phyloP scores from a whole-genome alignment of 2,113 vertebrate species.

The Vimba vimba region DNA sequence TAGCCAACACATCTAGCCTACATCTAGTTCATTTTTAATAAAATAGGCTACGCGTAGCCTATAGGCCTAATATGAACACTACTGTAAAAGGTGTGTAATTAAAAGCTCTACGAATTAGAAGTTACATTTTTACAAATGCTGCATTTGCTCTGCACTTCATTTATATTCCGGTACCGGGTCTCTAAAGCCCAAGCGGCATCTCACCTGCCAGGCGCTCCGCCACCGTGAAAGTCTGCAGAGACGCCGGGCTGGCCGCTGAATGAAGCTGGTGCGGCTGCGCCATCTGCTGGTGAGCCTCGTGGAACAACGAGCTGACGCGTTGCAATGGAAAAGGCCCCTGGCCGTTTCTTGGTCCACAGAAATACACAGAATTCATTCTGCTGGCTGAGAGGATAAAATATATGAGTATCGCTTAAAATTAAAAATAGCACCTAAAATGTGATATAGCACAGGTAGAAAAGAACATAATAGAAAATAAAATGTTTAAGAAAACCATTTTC shows the following conservation, averaged over 20 bases:
- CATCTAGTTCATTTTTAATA: background rate
- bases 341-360: conserved; percentile 57
- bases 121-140: background rate
- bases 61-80: background rate
- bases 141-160: background rate
- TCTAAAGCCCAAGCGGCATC: background rate
- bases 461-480: background rate
- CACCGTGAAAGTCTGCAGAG: conserved; percentile 69
- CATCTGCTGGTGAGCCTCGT: conserved; percentile 76
- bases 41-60: background rate
- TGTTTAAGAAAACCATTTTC: background rate
- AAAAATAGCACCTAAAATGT: too few relatives aligned
- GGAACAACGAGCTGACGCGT: conserved; percentile 65
- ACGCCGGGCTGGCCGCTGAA: conserved; percentile 52
- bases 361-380: conserved; percentile 73
- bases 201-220: conserved; percentile 80
- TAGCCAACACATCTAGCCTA: background rate
- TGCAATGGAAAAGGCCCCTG: conserved; percentile 58
- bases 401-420: background rate
- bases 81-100: background rate
- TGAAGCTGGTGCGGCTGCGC: conserved; percentile 69
- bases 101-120: background rate
- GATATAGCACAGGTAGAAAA: too few relatives aligned
- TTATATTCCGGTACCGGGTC: too few relatives aligned
- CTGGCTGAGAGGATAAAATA: conserved; percentile 2